Conservation (phyloP, 92 coral and sea anemone genomes). For the Epizoanthus rinbou region DNA sequence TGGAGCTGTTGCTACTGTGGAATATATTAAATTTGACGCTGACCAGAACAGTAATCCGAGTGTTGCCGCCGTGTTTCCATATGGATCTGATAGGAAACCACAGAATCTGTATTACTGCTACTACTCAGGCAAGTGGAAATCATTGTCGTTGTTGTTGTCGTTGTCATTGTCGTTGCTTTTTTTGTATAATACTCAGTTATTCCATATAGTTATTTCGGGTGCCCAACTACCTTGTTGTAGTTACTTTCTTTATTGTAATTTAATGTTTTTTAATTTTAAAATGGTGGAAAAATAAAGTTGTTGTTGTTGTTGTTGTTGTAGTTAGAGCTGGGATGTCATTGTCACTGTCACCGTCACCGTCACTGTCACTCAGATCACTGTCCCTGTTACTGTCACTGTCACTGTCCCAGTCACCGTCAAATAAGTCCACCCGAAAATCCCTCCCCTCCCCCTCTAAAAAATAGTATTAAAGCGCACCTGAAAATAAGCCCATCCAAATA, state of each 20-base stretch:
- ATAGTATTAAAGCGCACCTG: no score
- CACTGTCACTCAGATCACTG: no score
- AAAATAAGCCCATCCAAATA: no score
- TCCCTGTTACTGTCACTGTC: neutral
- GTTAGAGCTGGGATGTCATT: neutral
- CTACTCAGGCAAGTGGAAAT: slow-evolving; percentile 21
- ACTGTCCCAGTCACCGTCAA: neutral
- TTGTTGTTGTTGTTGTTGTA: no score
- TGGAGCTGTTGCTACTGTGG: slow-evolving; percentile 33
- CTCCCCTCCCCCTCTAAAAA: no score
- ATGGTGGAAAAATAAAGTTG: no score
- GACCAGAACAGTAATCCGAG: slow-evolving; percentile 1
- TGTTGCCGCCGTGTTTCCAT: slow-evolving; percentile 8
- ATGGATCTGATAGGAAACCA: slow-evolving; percentile 18
- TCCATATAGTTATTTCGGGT: no score
- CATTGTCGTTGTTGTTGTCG: neutral
- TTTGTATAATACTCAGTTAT: no score
- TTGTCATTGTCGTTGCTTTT: neutral
- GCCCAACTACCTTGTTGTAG: no score
- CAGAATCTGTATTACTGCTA: slow-evolving; percentile 34
- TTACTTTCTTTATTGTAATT: no score
- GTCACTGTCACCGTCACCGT: neutral
- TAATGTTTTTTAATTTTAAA: no score
- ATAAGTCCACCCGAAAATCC: no score
- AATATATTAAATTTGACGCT: slow-evolving; percentile 31